phyloP scores from a whole-genome alignment of 2,797 vertebrate species.

The Oreonectes daqikongensis region DNA sequence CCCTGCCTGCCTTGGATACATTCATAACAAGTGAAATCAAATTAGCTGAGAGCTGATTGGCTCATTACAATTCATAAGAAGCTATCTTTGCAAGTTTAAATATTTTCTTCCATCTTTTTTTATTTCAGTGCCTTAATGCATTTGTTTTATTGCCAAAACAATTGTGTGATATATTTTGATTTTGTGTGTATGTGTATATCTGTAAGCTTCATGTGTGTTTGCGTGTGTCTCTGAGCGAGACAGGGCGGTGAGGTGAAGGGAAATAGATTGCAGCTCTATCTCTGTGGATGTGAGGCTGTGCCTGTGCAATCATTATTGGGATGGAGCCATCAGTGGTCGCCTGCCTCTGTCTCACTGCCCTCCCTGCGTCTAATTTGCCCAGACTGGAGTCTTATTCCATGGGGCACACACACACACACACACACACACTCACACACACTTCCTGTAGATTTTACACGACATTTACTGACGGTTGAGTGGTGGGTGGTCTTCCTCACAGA shows the following conservation, averaged over 20 bases:
- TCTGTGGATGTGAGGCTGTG: conserved; percentile 73
- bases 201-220: conserved; percentile 12
- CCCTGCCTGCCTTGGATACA: neutral
- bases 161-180: neutral
- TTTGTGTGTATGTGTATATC: neutral
- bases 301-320: conserved; percentile 80
- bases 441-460: conserved; percentile 25
- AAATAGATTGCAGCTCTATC: conserved; percentile 75
- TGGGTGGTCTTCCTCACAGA: conserved; percentile 25
- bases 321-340: conserved; percentile 72
- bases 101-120: neutral
- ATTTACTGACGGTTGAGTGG: conserved; percentile 6
- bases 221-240: conserved; percentile 33
- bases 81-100: neutral
- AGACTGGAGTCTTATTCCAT: conserved; percentile 31
- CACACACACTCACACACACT: conserved; percentile 28
- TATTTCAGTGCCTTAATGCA: neutral
- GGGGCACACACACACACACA: conserved; percentile 26
- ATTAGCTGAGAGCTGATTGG: neutral
- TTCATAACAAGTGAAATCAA: neutral
- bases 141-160: neutral
- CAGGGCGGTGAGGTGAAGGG: conserved; percentile 65
- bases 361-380: conserved; percentile 42
- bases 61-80: neutral
- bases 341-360: conserved; percentile 40